A percentile compares a stretch with the other conserved stretches of the same genome.
These are phyloP conservation scores for Ariolimax columbianus DNA, from an alignment of 2,888 invertebrate genomes.

Conservation along the genomic window DNA sequence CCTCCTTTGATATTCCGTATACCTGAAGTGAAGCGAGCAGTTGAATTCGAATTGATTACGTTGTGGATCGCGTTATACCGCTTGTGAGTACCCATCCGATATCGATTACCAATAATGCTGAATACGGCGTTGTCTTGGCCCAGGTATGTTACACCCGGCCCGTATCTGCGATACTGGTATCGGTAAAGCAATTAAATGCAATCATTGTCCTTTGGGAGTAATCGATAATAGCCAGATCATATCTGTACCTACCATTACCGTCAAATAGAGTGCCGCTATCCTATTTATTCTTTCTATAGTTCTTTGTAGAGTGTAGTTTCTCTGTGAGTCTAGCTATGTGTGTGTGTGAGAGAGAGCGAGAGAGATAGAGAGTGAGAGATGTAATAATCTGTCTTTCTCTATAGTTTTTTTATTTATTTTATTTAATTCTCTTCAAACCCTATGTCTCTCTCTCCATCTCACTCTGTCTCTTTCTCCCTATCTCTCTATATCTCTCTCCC, in stretches of 20 bases:
- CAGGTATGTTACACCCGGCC: neutral
- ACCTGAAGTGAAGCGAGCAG: neutral
- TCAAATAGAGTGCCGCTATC: too few relatives aligned
- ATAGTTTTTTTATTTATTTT: too few relatives aligned
- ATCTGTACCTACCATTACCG: too few relatives aligned
- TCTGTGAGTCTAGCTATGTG: too few relatives aligned
- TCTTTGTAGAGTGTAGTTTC: too few relatives aligned
- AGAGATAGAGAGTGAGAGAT: too few relatives aligned
- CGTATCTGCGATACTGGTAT: neutral
- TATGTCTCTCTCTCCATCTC: too few relatives aligned
- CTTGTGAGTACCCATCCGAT: slow-evolving; percentile 3
- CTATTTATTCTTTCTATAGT: too few relatives aligned
- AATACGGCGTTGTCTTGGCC: neutral
- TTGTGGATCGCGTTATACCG: neutral
- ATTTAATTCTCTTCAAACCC: too few relatives aligned
- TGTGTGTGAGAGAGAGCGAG: too few relatives aligned
- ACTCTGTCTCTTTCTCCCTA: too few relatives aligned
- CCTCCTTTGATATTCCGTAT: neutral
- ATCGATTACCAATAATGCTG: slow-evolving; percentile 25
- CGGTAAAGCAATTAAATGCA: neutral
- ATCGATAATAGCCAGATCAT: neutral
- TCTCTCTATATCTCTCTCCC: neutral
- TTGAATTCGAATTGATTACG: neutral
- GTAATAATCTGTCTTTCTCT: too few relatives aligned
- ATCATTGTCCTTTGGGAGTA: slow-evolving; percentile 8